Conservation (phyloP, 2,797 vertebrate species). For the Rhinophrynus dorsalis region DNA sequence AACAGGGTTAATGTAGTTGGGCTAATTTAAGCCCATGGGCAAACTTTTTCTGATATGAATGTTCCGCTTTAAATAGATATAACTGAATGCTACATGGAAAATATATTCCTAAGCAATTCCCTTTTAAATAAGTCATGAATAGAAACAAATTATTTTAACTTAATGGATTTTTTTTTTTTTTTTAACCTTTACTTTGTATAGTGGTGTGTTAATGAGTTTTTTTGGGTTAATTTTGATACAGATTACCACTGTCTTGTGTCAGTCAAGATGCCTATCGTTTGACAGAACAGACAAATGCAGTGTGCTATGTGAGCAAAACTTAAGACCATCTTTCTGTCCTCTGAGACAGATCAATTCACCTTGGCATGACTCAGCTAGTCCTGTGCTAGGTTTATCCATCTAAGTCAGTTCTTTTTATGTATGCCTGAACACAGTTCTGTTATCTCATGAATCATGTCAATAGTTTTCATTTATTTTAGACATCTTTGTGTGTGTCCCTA, state of each 20-base stretch:
- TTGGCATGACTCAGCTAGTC: slow-evolving; percentile 18
- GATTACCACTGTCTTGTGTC: neutral
- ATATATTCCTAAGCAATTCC: no score
- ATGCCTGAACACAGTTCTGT: slow-evolving; percentile 33
- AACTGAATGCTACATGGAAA: no score
- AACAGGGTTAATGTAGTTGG: no score
- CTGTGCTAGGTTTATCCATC: slow-evolving; percentile 26
- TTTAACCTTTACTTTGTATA: no score
- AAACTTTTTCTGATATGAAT: no score
- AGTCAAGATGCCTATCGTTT: slow-evolving; percentile 12
- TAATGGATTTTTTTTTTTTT: no score
- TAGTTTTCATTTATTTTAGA: slow-evolving; percentile 17
- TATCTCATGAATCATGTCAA: slow-evolving; percentile 31
- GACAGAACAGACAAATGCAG: neutral
- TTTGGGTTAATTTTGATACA: neutral
- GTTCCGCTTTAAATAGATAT: no score
- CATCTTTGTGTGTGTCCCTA: neutral
- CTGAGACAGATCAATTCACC: slow-evolving; percentile 32
- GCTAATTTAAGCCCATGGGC: no score
- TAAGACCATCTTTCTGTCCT: slow-evolving; percentile 9
- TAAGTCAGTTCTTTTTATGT: slow-evolving; percentile 17
- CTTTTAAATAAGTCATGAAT: no score
- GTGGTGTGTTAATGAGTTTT: neutral
- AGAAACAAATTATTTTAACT: no score
- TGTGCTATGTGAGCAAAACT: slow-evolving; percentile 31